Evolutionary conservation across 2,888 invertebrate genomes (phyloP).

Genomic region (Conistra vaccinii): DNA sequence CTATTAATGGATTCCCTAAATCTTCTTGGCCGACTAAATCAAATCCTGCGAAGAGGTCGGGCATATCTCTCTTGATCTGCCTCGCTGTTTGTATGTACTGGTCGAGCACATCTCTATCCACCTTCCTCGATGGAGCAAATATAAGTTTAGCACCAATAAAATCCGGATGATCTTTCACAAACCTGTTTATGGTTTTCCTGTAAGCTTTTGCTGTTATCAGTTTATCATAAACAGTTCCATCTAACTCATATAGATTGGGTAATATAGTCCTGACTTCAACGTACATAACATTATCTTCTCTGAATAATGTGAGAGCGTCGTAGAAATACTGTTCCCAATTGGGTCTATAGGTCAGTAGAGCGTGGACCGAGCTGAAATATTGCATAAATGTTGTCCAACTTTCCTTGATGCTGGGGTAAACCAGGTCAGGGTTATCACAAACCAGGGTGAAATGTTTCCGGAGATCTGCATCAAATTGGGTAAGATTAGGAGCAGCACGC

Average conservation of each 20-base stretch:
- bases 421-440: slow-evolving; percentile 83
- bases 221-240: slow-evolving; percentile 90
- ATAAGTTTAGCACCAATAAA: slow-evolving; percentile 93
- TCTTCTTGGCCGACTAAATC: slow-evolving; percentile 96
- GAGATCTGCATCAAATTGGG: slow-evolving; percentile 88
- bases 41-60: slow-evolving; percentile 94
- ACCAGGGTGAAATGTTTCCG: slow-evolving; percentile 90
- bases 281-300: slow-evolving; percentile 93
- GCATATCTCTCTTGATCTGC: slow-evolving; percentile 87
- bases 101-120: slow-evolving; percentile 79
- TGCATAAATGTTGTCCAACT: slow-evolving; percentile 91
- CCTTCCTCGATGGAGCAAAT: slow-evolving; percentile 91
- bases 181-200: slow-evolving; percentile 90
- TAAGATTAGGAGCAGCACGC: slow-evolving; percentile 79
- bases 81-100: slow-evolving; percentile 84
- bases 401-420: slow-evolving; percentile 88
- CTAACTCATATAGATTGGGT: slow-evolving; percentile 92
- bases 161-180: slow-evolving; percentile 91
- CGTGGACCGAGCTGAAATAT: slow-evolving; percentile 89
- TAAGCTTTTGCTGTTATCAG: slow-evolving; percentile 91
- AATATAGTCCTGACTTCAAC: slow-evolving; percentile 93
- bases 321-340: slow-evolving; percentile 93
- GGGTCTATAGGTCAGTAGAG: slow-evolving; percentile 91
- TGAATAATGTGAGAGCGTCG: slow-evolving; percentile 91
- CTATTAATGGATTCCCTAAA: slow-evolving; percentile 91